Conservation (phyloP, 1,140 invertebrate species). For the Lepidurus arcticus region DNA sequence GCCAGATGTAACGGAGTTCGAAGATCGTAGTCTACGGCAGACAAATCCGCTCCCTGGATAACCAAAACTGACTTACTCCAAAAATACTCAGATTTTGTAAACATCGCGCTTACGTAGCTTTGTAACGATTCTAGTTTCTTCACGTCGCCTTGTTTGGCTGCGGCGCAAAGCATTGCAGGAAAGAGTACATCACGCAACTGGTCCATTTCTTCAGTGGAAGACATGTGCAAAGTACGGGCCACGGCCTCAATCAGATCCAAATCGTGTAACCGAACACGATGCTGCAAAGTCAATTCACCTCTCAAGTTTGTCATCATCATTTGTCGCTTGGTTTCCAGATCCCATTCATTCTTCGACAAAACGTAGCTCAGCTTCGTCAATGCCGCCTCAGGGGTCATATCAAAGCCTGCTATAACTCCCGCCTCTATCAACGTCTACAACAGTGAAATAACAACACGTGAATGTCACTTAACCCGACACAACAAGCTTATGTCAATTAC, state of each 20-base stretch:
- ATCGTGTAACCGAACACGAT: constrained; percentile 46
- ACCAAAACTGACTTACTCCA: not conserved
- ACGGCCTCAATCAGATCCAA: constrained; percentile 61
- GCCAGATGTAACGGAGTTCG: constrained; percentile 77
- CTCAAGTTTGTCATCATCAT: constrained; percentile 73
- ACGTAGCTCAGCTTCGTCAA: constrained; percentile 87
- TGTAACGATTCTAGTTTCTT: constrained; percentile 47
- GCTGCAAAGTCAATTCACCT: constrained; percentile 56
- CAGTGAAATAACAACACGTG: not conserved
- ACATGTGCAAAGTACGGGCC: constrained; percentile 58
- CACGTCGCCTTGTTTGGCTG: constrained; percentile 60
- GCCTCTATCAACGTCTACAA: constrained; percentile 49
- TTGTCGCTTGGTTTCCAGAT: constrained; percentile 64
- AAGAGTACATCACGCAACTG: constrained; percentile 67
- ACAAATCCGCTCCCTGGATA: constrained; percentile 61
- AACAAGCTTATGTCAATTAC: constrained; percentile 46
- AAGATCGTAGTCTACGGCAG: constrained; percentile 66
- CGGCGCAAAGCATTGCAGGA: constrained; percentile 67
- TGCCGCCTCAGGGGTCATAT: constrained; percentile 94
- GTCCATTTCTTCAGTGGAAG: constrained; percentile 60
- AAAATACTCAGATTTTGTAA: constrained; percentile 40
- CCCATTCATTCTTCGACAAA: constrained; percentile 73
- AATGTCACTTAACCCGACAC: not conserved
- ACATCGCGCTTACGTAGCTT: constrained; percentile 19
- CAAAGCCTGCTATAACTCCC: constrained; percentile 80